These are phyloP conservation scores for Blera fallax DNA, from an alignment of 2,888 invertebrate species.

Conservation along the genomic window DNA sequence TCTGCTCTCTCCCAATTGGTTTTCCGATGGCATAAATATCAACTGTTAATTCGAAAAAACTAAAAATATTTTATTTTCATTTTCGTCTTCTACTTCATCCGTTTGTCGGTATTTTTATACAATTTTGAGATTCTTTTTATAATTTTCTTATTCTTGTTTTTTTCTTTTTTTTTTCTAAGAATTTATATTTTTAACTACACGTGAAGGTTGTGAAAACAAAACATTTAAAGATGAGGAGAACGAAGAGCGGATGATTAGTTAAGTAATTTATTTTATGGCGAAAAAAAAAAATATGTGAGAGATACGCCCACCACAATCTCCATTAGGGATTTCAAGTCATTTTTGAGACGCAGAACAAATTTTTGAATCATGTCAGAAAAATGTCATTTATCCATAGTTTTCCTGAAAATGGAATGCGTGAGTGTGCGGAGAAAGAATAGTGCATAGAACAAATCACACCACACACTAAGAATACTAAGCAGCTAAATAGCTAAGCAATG, in stretches of 20 bases:
- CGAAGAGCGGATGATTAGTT: conserved; percentile 21
- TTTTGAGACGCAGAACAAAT: neutral
- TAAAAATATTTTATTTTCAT: conserved; percentile 59
- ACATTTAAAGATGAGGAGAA: neutral
- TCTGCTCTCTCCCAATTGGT: conserved; percentile 11
- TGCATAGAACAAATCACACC: conserved; percentile 36
- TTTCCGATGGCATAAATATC: conserved; percentile 61
- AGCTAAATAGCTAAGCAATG: conserved; percentile 48
- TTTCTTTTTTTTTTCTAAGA: conserved; percentile 34
- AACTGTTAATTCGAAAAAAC: conserved; percentile 51
- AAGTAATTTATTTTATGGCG: conserved; percentile 32
- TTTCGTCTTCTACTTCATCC: conserved; percentile 53
- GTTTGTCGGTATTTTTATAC: conserved; percentile 66
- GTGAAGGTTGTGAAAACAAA: conserved; percentile 63
- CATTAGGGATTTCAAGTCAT: neutral
- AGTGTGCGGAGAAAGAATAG: conserved; percentile 8
- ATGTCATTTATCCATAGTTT: conserved; percentile 19
- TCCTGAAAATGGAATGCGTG: conserved; percentile 27
- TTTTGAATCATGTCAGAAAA: conserved; percentile 3
- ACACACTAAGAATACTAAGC: conserved; percentile 37
- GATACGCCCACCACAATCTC: conserved; percentile 1
- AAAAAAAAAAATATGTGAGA: neutral
- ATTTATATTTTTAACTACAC: conserved; percentile 44
- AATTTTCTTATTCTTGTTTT: conserved; percentile 36
- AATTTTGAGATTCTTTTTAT: conserved; percentile 66